phyloP scores from a whole-genome alignment of 1,140 invertebrate species.

The Heliconius himera region DNA sequence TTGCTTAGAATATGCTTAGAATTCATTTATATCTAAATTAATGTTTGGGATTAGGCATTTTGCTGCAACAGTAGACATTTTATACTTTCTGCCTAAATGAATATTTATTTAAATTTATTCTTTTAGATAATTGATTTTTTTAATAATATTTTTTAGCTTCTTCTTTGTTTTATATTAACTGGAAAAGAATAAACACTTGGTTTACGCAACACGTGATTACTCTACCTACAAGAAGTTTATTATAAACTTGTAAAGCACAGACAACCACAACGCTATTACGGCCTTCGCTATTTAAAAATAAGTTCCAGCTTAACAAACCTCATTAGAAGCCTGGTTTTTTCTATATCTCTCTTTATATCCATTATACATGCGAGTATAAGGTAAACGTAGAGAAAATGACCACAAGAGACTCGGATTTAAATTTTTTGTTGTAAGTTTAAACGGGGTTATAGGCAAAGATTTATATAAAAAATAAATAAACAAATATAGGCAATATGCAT shows the following conservation, averaged over 20 bases:
- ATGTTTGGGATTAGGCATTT: no score
- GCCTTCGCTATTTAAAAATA: not conserved
- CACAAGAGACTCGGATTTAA: no score
- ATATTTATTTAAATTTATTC: not conserved
- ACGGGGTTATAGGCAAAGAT: no score
- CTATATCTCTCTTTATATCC: no score
- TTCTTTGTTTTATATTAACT: not conserved
- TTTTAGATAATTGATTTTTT: not conserved
- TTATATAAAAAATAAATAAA: no score
- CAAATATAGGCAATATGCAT: no score
- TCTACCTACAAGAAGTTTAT: conserved; percentile 1
- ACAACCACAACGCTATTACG: not conserved
- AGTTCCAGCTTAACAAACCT: not conserved
- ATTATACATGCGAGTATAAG: no score
- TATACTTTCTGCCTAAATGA: not conserved
- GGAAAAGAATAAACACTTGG: not conserved
- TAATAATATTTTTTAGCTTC: not conserved
- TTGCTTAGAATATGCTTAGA: no score
- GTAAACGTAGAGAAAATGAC: no score
- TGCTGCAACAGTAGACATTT: no score
- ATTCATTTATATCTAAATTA: no score
- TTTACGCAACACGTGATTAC: not conserved
- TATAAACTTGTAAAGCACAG: not conserved
- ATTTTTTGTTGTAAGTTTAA: no score
- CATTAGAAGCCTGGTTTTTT: not conserved